Base-by-base conservation (phyloP, 2,888 invertebrate genomes). In the Hydraecia micacea region DNA sequence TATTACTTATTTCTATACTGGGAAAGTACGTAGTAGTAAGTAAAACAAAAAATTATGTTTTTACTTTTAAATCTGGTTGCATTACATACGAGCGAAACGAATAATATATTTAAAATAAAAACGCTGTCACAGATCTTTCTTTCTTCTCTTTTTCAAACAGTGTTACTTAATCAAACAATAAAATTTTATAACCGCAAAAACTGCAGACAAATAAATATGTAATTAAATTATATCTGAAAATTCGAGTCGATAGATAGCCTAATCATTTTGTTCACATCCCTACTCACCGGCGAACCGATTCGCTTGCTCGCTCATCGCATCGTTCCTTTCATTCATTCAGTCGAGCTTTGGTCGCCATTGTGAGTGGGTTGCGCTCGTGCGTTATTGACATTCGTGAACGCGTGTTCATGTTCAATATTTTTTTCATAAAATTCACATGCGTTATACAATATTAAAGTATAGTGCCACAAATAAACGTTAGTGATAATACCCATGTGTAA, bases 401-500 rank as follows among this genome's bases (percentile, higher is more conserved):
- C 95, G 96, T 95, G 94, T 91, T 92, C 83, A 88, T 95, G 94
- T 91, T 92, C 83, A 88, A 72, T 88, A 88, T 32, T 85, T 86
- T 86, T 84, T 89, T 80, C 79, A 82, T 79, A 84, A 89, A 90
- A 89, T 88, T 89, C 88, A 91, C 89, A 89, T 91, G 89, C 74
- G 75, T 52, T 81, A 81, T 60, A 86, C 75, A 83, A 85, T 77
- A 82, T 86, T 83, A 86, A 82, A 80, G 63, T 83, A 72, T 81
- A 84, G 88, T 91, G 87, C 76, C 73, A 87, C 77, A 83, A 86
- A 81, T 49, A 86, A 80, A 85, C 70, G 70, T 84, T 84, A 82
- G 86, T 87, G 86, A 75, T 76, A 65, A 75, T n/a, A 82, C 77
- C 76, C 60, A 87, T 79, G 69, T 80, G 80, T 82, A 73, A 90